Base-by-base conservation (phyloP, 2,888 invertebrate species). In the Caenorhabditis uteleia region DNA sequence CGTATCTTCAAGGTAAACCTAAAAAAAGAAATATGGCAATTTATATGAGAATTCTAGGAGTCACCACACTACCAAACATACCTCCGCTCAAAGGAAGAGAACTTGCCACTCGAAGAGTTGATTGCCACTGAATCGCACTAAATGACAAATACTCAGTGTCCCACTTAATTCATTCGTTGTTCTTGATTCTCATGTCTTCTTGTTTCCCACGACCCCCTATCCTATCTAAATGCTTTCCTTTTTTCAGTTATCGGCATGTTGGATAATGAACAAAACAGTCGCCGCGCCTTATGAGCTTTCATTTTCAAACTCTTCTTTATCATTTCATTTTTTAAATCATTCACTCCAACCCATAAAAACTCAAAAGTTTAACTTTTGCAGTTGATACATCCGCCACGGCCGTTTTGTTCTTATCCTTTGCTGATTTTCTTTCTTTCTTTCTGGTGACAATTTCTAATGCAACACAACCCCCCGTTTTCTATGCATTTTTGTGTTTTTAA, bases 1-100 rank as follows among this genome's bases (percentile, higher is more conserved):
- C 75, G 80, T 38, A 72, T 80, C 53, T 80, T 80, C 77, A 76
- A 74, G 72, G 74, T 71, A 55, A 2, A 33, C 6, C 12, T 27
- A 49, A 39, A 21, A 4, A 5, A 21, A 20, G 4, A 20, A 21
- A 21, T 18, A 6, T 20, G 6, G 8, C 6, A 10, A 20, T 26
- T 12, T 31, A 39, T 26, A 29, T 3, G 1, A 21, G 31, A 21
- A 10, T 70, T 71, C 21, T 56, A 72, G 72, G 76, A 76, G 39
- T 76, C 76, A 14, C 76, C 70, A 31, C 76, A 76, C 67, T 76
- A 65, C 66, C 68, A 70, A 38, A 60, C 65, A 12, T 76, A 76
- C 64, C 44, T 67, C 38, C 53, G 59, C 31, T 62, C 74, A 27
- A 74, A 76, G 61, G 45, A 65, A 45, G 68, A 75, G 39, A 70